Conservation (phyloP, 2,888 invertebrate genomes). For the Julus scanicus region DNA sequence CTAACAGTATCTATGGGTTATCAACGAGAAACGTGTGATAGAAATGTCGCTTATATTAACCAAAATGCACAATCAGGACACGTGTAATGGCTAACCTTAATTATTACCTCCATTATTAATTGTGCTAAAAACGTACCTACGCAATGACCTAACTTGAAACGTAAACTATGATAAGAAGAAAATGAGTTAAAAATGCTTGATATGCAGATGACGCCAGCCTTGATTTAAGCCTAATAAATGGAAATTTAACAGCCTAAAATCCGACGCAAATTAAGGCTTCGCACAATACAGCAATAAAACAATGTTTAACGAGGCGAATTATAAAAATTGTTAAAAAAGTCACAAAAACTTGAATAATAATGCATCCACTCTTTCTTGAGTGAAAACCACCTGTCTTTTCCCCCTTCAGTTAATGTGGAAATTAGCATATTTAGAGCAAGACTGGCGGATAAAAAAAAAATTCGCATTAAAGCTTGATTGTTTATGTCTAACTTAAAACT, state of each 20-base stretch:
- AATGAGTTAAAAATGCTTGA: slow-evolving; percentile 4
- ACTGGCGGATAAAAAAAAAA: not conserved
- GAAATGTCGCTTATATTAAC: not conserved
- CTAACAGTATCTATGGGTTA: not conserved
- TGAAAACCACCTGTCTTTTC: slow-evolving; percentile 29
- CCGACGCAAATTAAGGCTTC: slow-evolving; percentile 2
- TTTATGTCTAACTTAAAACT: slow-evolving; percentile 27
- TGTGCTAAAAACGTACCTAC: not conserved
- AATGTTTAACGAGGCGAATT: not conserved
- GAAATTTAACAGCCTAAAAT: not conserved
- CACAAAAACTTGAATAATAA: not conserved
- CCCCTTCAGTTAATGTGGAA: not conserved
- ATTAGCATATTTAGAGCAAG: not conserved
- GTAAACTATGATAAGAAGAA: slow-evolving; percentile 7
- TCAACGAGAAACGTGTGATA: not conserved
- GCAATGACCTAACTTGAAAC: not conserved
- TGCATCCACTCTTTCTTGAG: not conserved
- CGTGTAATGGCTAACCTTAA: slow-evolving; percentile 29
- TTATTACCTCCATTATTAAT: not conserved
- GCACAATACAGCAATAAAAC: slow-evolving; percentile 29
- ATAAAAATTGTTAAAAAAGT: slow-evolving; percentile 6
- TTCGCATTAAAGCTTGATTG: not conserved
- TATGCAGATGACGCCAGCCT: not conserved
- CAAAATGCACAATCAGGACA: not conserved
- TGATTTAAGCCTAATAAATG: slow-evolving; percentile 13